Conservation (phyloP, 2,797 vertebrate genomes). For the Crocodylus rhombifer region DNA sequence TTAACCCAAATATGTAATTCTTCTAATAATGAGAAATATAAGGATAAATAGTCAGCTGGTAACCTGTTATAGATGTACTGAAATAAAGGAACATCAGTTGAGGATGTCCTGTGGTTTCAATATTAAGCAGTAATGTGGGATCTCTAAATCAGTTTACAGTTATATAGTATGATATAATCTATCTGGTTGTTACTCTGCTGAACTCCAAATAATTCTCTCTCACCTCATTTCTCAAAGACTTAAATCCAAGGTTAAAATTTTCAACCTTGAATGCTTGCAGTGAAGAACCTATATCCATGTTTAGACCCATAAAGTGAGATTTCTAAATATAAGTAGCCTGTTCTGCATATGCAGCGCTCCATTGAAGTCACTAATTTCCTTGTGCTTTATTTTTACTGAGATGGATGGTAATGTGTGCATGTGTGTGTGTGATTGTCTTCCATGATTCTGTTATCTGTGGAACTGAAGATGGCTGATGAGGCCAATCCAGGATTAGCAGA, state of each 20-base stretch:
- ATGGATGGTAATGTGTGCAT: not conserved
- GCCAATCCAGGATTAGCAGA: too few relatives aligned
- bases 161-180: not conserved
- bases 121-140: conserved; percentile 50
- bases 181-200: conserved; percentile 39
- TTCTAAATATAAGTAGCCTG: not conserved
- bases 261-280: not conserved
- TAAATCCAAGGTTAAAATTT: conserved; percentile 8
- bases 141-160: conserved; percentile 47
- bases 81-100: not conserved
- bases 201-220: conserved; percentile 31
- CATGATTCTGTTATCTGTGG: too few relatives aligned
- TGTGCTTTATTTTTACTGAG: not conserved
- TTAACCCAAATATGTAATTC: conserved; percentile 12
- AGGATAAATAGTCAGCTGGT: conserved; percentile 36
- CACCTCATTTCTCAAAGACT: conserved; percentile 10
- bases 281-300: not conserved
- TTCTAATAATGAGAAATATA: conserved; percentile 25
- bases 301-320: not conserved
- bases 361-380: not conserved
- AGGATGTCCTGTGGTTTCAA: conserved; percentile 65
- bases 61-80: conserved; percentile 23
- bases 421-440: not conserved
- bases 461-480: too few relatives aligned
- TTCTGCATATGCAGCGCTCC: not conserved